Conservation (phyloP, 2,888 invertebrate species). For the Priocnemis perturbator region DNA sequence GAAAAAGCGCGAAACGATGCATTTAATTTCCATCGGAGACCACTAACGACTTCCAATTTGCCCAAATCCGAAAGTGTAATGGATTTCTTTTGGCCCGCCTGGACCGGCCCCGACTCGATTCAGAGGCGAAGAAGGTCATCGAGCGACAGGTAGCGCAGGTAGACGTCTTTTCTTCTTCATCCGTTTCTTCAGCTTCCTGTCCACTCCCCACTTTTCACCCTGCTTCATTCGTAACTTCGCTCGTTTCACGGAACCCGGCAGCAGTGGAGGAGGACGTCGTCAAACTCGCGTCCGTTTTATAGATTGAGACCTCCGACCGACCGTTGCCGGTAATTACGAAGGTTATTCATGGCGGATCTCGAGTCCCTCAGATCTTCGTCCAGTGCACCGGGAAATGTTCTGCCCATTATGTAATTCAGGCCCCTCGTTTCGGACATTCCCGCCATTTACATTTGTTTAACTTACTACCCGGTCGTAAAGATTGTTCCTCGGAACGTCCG, state of each 20-base stretch:
- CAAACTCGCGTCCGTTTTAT: background rate
- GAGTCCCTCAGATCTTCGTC: too few relatives aligned
- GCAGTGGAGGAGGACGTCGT: background rate
- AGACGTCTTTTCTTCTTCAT: conserved; percentile 51
- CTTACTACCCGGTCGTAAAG: too few relatives aligned
- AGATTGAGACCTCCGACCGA: conserved; percentile 1
- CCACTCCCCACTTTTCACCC: conserved; percentile 33
- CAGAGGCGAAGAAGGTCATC: conserved; percentile 54
- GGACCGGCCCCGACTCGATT: conserved; percentile 49
- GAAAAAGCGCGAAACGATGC: too few relatives aligned
- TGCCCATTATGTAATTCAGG: too few relatives aligned
- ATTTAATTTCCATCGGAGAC: too few relatives aligned
- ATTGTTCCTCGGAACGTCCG: too few relatives aligned
- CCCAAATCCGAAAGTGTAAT: background rate
- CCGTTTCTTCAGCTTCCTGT: conserved; percentile 55
- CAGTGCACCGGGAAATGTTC: too few relatives aligned
- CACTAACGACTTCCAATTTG: too few relatives aligned
- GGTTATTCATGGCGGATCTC: too few relatives aligned
- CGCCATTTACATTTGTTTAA: too few relatives aligned
- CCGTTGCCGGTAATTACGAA: background rate
- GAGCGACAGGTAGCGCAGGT: conserved; percentile 56
- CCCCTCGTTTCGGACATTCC: too few relatives aligned
- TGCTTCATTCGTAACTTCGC: conserved; percentile 19
- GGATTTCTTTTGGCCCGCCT: too few relatives aligned
- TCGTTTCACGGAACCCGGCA: background rate